Conservation (phyloP, 2,797 vertebrate genomes). For the Peromyscus eremicus region DNA sequence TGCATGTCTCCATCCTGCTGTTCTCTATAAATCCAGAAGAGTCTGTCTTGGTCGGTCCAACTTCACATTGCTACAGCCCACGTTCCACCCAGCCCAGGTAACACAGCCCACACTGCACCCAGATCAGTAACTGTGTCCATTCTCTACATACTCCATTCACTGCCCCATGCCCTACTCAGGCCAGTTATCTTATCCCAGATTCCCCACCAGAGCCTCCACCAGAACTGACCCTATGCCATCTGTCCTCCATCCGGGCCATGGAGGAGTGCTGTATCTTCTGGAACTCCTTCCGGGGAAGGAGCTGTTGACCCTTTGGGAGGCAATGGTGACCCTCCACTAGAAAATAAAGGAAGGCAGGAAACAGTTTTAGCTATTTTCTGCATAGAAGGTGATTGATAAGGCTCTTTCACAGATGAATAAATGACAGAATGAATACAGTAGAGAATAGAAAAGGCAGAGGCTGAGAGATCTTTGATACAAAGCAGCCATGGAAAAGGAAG, state of each 20-base stretch:
- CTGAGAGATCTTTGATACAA: neutral
- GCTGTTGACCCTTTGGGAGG: neutral
- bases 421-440: neutral
- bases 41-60: neutral
- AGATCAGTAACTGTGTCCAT: neutral
- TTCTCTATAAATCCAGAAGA: neutral
- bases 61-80: neutral
- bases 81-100: neutral
- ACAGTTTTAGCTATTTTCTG: neutral
- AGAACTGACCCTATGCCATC: neutral
- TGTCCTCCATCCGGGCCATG: neutral
- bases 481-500: neutral
- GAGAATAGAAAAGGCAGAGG: neutral
- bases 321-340: neutral
- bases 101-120: neutral
- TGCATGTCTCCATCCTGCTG: no score
- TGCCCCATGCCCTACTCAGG: neutral
- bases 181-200: neutral
- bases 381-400: neutral
- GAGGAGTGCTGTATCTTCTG: neutral
- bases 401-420: neutral
- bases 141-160: no score
- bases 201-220: neutral
- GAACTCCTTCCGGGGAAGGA: neutral
- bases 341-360: constrained; percentile 1